Base-by-base conservation (phyloP, 2,797 vertebrate species). In the Esox masquinongy region DNA sequence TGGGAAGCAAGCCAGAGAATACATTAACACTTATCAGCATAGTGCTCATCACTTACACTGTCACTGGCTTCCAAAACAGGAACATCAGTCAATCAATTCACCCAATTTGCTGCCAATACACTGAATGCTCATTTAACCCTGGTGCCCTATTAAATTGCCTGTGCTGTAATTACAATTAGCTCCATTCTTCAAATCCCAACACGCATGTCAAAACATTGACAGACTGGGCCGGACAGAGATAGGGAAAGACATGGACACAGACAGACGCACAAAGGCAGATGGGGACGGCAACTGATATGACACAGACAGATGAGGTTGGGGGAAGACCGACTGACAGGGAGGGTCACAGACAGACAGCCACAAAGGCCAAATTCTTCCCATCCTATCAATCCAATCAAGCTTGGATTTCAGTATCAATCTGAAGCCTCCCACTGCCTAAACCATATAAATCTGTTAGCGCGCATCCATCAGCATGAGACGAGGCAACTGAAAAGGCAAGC, bases 111-210 rank as follows among this genome's bases (percentile, higher is more conserved):
- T 66, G 71, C 43, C 71, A 56, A 59, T 70, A 51, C 19, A 29
- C 47, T 47, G 66, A 53, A 83, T 68, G 84, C 77, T 79, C 75
- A 79, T 84, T 84, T 86, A 79, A 78, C 76, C 82, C 79, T 70
- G 59, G 80, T 72, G 59, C 70, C 76, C 72, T 70, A 70, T 72
- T 74, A 79, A 80, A 87, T 83, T 78, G 82, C 73, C 71, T 78
- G 76, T 80, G 29, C 71, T 77, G 77, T 75, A 77, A 83, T 83
- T 74, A 83, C 80, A 75, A 74, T 77, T 67, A 64, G 4, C 34
- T 19, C 36, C 12, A 31, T 43, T 19, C 61, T 15, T 59, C 69
- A 64, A 39, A 26, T 72, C 69, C 47, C 64, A 26, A 39, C 66
- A 43, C 19, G 34, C 11, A 68, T 14, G 43, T 47, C 67, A 36